Conservation (phyloP, 64 coral and sea anemone species). For the Exaiptasia diaphana region DNA sequence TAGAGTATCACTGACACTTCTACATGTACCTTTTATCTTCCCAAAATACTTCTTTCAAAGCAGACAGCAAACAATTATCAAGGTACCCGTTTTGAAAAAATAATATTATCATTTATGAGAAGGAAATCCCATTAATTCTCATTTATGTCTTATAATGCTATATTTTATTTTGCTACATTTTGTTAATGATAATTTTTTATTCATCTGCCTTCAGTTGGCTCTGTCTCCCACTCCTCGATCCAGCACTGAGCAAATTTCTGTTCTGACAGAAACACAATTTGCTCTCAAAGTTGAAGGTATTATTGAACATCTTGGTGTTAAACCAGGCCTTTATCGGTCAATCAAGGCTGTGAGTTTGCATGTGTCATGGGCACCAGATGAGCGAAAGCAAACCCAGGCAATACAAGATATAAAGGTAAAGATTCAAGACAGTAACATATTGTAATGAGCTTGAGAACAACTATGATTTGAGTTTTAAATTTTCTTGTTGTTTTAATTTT, state of each 20-base stretch:
- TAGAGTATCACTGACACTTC: conserved; percentile 70
- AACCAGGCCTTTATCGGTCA: conserved; percentile 56
- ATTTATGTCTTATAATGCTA: background rate
- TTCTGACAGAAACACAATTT: conserved; percentile 81
- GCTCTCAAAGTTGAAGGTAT: conserved; percentile 92
- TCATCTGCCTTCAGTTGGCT: conserved; percentile 54
- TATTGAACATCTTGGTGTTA: conserved; percentile 56
- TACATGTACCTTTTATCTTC: conserved; percentile 70
- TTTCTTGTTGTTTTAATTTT: no score
- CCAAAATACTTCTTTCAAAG: conserved; percentile 89
- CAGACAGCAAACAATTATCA: conserved; percentile 81
- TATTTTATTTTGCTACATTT: background rate
- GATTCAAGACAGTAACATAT: background rate
- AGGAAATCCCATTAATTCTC: background rate
- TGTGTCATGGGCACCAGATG: conserved; percentile 64
- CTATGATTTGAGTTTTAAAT: no score
- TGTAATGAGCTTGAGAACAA: no score
- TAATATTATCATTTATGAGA: background rate
- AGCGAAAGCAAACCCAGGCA: conserved; percentile 52
- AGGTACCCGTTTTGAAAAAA: conserved; percentile 37
- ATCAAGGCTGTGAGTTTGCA: conserved; percentile 65
- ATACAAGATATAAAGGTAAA: background rate
- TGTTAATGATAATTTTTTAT: background rate
- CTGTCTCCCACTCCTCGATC: conserved; percentile 78
- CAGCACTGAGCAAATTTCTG: conserved; percentile 59